Conservation (phyloP, 1,140 invertebrate species). For the Stegodyphus dumicola region DNA sequence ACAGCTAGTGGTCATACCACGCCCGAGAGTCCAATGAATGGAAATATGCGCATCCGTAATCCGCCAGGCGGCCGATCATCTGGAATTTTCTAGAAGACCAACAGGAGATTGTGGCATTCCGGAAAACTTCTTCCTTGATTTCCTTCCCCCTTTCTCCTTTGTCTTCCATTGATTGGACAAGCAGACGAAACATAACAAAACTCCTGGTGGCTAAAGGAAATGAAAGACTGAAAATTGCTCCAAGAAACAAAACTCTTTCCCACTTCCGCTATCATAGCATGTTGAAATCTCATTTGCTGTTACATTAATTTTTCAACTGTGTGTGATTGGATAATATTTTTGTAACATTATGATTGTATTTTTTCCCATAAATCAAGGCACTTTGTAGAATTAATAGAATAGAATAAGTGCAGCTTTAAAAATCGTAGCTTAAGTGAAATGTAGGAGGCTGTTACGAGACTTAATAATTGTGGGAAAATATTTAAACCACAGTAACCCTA, state of each 20-base stretch:
- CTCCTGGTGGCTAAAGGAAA: background rate
- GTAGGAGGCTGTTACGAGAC: no score
- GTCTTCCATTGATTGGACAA: slow-evolving; percentile 58
- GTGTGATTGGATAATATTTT: no score
- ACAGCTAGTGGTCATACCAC: slow-evolving; percentile 32
- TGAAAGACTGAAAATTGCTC: background rate
- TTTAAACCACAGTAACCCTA: no score
- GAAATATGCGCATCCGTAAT: slow-evolving; percentile 5
- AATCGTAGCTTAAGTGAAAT: no score
- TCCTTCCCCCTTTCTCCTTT: slow-evolving; percentile 22
- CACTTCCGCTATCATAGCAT: background rate
- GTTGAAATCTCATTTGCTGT: no score
- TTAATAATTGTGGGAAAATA: no score
- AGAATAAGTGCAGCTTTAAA: no score
- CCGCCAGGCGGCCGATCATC: slow-evolving; percentile 53
- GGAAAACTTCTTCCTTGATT: slow-evolving; percentile 25
- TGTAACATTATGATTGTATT: no score
- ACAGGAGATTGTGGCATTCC: slow-evolving; percentile 5
- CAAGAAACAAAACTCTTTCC: background rate
- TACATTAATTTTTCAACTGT: no score
- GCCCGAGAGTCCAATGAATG: slow-evolving; percentile 46
- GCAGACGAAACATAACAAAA: slow-evolving; percentile 23
- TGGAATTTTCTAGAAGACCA: slow-evolving; percentile 52
- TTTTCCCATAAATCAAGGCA: no score
- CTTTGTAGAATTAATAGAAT: no score